These are phyloP conservation scores for Pseudochirops cupreus DNA, from an alignment of 2,797 vertebrate species.

Conservation along the genomic window DNA sequence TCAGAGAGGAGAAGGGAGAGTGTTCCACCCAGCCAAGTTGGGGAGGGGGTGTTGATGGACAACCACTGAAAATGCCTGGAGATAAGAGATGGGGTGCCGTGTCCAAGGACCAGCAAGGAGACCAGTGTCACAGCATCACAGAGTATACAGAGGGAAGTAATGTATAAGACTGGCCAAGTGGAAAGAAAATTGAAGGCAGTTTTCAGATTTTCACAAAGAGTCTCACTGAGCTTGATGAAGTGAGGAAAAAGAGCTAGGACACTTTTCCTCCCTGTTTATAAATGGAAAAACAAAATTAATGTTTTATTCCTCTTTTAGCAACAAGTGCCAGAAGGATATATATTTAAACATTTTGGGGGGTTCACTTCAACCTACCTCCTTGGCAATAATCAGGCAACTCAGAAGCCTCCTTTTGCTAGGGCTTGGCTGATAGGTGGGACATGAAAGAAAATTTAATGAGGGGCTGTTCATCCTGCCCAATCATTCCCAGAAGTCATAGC, in stretches of 20 bases:
- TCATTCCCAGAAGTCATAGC: neutral
- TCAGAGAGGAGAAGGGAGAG: neutral
- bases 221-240: neutral
- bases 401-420: neutral
- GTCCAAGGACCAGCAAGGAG: neutral
- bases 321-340: neutral
- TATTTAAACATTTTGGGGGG: slow-evolving; percentile 1
- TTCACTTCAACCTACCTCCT: neutral
- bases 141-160: neutral
- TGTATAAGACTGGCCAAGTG: neutral
- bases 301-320: slow-evolving; percentile 12
- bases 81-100: neutral
- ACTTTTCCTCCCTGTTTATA: neutral
- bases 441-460: neutral
- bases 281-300: neutral
- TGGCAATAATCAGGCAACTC: neutral
- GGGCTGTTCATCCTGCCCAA: neutral
- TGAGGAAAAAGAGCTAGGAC: neutral
- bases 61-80: neutral
- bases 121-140: neutral
- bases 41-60: neutral
- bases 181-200: neutral
- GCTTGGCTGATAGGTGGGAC: neutral
- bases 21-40: neutral
- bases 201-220: neutral